These are phyloP conservation scores for Thaleichthys pacificus DNA, from an alignment of 2,797 vertebrate genomes.

Conservation along the genomic window DNA sequence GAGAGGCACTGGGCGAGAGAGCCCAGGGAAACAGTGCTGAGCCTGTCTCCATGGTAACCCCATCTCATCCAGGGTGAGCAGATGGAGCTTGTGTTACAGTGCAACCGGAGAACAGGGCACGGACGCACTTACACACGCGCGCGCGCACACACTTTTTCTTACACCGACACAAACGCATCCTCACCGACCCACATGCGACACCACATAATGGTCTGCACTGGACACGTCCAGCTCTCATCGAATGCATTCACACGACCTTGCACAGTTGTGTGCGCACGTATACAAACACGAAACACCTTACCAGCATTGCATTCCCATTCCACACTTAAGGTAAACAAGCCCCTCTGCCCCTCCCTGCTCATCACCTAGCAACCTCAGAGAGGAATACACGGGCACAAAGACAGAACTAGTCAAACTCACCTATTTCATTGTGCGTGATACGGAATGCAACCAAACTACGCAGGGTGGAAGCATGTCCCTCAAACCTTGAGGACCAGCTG, in stretches of 20 bases:
- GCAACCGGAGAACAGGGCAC: constrained; percentile 14
- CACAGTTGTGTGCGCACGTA: background rate
- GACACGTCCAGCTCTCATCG: too few species aligned
- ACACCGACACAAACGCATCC: background rate
- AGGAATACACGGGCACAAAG: background rate
- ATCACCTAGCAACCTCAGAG: background rate
- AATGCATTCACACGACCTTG: too few species aligned
- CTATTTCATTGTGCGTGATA: background rate
- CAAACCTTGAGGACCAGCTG: background rate
- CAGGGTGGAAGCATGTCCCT: too few species aligned
- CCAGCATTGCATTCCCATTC: constrained; percentile 10
- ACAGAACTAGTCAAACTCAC: background rate
- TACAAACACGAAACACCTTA: background rate
- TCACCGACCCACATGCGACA: background rate
- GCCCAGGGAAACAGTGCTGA: constrained; percentile 39
- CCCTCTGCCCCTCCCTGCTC: too few species aligned
- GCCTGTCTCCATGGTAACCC: constrained; percentile 55
- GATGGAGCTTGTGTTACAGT: constrained; percentile 43
- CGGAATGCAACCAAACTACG: too few species aligned
- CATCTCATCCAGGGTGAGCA: constrained; percentile 38
- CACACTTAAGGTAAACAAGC: background rate
- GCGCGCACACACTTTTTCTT: background rate
- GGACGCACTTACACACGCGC: constrained; percentile 13
- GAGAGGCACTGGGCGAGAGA: background rate
- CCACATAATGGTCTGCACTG: background rate